Evolutionary conservation across 2,113 vertebrate species (phyloP), one percentile per base, ranked within the genome.

Genomic region (Acanthochromis polyacanthus): DNA sequence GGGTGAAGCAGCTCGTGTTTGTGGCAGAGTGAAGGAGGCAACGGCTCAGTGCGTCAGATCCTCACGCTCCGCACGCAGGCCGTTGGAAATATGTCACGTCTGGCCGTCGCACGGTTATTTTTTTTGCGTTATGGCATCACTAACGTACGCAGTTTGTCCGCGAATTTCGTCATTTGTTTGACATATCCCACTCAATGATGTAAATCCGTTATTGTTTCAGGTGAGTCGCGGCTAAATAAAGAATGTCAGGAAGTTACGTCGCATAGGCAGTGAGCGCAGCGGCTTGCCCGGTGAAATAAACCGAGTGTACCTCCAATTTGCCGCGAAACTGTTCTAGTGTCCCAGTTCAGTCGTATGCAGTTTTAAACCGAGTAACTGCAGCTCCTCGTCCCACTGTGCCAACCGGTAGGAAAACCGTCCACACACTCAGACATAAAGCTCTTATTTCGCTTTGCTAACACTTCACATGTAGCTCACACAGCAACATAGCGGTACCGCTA

Each of bases 81-180:
- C 59, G 81, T 58, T 85, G 60, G 11, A 86, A 82, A 80, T 84
- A 78, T 66, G 45, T 80, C 67, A 84, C 81, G 79, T 83, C 69
- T 70, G 4, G 56, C 40, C 68, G 45, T 78, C 9, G 40, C 36
- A 4, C 22, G 30, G 12, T 17, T 48, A 17, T 17, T 64, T 45
- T 43, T 45, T 40, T 51, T 23, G 15, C 28, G 16, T 64, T 10
- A 20, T 32, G 14, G 11, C 50, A 36, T 38, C 43, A 45, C 1
- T 38, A 28, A 38, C 1, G 30, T 17, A 71, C 25, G 16, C 38
- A 50, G 10, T 53, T 63, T 20, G 1, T 25, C 7, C 23, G 3
- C 55, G 38, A 15, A 0, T 22, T 36, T 6, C 3, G 3, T 19
- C 15, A 43, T 48, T 32, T 62, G 6, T 19, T 11, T 5, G 2